phyloP scores from a whole-genome alignment of 2,113 vertebrate species.

The Boulengeromyrus knoepffleri region DNA sequence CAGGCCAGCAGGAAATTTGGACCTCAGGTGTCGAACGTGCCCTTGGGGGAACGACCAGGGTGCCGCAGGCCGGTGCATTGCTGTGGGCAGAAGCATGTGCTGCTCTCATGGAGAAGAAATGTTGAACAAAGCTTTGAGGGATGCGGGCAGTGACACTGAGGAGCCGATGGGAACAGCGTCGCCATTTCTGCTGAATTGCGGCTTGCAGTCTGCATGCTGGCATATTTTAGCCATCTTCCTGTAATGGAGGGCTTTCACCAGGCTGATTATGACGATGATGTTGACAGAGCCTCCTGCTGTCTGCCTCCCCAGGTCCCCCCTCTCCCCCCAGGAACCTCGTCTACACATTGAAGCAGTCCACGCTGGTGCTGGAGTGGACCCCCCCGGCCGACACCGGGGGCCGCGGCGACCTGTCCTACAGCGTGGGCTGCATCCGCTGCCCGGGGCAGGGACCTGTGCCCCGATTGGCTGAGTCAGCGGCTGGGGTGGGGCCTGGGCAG shows the following conservation, averaged over 20 bases:
- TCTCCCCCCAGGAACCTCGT: constrained; percentile 78
- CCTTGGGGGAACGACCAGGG: neutral
- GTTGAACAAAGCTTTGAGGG: neutral
- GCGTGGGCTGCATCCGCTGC: constrained; percentile 74
- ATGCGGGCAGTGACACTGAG: neutral
- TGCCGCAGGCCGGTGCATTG: neutral
- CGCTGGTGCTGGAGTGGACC: constrained; percentile 76
- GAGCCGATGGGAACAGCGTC: neutral
- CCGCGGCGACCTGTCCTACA: constrained; percentile 79
- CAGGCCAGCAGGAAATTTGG: neutral
- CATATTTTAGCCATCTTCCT: neutral
- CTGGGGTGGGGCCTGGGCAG: neutral
- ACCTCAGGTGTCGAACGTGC: neutral
- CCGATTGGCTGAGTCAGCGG: neutral
- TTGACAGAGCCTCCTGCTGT: neutral
- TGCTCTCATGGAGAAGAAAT: neutral
- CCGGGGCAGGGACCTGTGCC: neutral
- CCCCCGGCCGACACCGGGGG: constrained; percentile 72
- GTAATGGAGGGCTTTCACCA: neutral
- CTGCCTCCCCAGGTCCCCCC: constrained; percentile 66
- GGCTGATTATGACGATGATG: neutral
- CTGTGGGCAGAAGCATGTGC: neutral
- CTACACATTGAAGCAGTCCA: constrained; percentile 78
- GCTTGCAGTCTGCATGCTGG: neutral
- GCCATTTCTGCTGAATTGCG: neutral